phyloP scores from a whole-genome alignment of 2,888 invertebrate species.

The Tipula helvola region DNA sequence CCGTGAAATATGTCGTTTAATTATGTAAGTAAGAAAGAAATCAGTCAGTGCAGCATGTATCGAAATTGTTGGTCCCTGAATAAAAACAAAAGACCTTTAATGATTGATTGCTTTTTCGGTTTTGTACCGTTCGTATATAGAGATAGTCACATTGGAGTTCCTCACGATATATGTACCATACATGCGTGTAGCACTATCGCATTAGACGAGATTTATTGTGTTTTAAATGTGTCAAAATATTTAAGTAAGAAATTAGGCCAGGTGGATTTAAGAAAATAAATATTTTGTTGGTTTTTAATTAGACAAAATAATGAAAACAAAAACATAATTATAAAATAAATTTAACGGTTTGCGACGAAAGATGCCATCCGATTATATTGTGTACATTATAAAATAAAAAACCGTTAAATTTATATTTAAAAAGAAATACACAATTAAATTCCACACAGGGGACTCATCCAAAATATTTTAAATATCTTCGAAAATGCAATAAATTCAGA shows the following conservation, averaged over 20 bases:
- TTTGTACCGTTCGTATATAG: neutral
- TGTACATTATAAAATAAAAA: neutral
- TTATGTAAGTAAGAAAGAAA: neutral
- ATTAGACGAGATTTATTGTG: neutral
- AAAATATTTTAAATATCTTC: neutral
- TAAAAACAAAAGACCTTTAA: neutral
- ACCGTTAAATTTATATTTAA: neutral
- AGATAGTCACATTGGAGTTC: neutral
- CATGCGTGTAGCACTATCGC: neutral
- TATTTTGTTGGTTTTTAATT: neutral
- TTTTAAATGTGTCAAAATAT: neutral
- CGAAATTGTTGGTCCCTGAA: neutral
- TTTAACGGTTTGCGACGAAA: neutral
- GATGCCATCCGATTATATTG: neutral
- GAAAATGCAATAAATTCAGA: neutral
- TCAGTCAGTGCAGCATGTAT: neutral
- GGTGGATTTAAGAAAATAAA: neutral
- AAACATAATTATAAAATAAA: neutral
- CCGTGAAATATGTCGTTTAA: constrained; percentile 5
- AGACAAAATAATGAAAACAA: neutral
- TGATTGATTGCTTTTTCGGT: neutral
- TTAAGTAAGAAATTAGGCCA: neutral
- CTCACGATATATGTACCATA: neutral
- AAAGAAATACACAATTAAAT: neutral
- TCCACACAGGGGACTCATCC: neutral